phyloP scores from a whole-genome alignment of 2,888 invertebrate genomes.

The Acanthacorydalis orientalis region DNA sequence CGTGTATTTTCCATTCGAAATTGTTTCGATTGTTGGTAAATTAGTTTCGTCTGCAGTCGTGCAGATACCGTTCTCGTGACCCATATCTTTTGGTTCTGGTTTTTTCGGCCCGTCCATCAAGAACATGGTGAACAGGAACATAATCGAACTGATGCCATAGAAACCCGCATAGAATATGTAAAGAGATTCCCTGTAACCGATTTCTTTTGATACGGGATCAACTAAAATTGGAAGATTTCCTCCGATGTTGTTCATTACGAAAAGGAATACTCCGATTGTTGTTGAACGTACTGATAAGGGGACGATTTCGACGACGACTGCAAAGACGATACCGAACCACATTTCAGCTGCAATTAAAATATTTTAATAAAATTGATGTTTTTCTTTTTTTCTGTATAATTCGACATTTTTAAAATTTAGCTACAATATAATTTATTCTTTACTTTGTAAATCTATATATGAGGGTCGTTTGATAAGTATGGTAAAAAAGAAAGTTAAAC shows the following conservation, averaged over 20 bases:
- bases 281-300: conserved; percentile 68
- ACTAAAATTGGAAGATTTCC: conserved; percentile 79
- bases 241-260: conserved; percentile 86
- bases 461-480: too few relatives aligned
- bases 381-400: too few relatives aligned
- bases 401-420: too few relatives aligned
- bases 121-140: conserved; percentile 68
- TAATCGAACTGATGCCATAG: conserved; percentile 70
- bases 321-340: conserved; percentile 90
- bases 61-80: conserved; percentile 23
- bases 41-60: conserved; percentile 21
- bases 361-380: too few relatives aligned
- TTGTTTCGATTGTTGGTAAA: conserved; percentile 16
- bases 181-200: conserved; percentile 69
- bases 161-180: conserved; percentile 81
- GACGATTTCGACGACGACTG: conserved; percentile 77
- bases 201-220: conserved; percentile 64
- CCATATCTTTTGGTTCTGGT: conserved; percentile 11
- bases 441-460: too few relatives aligned
- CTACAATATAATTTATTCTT: too few relatives aligned
- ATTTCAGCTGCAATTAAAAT: conserved; percentile 54
- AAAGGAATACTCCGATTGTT: conserved; percentile 71
- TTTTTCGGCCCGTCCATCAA: conserved; percentile 46
- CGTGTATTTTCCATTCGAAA: conserved; percentile 9
- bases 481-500: too few relatives aligned